phyloP scores from a whole-genome alignment of 1,140 invertebrate genomes.

The Procambarus clarkii region DNA sequence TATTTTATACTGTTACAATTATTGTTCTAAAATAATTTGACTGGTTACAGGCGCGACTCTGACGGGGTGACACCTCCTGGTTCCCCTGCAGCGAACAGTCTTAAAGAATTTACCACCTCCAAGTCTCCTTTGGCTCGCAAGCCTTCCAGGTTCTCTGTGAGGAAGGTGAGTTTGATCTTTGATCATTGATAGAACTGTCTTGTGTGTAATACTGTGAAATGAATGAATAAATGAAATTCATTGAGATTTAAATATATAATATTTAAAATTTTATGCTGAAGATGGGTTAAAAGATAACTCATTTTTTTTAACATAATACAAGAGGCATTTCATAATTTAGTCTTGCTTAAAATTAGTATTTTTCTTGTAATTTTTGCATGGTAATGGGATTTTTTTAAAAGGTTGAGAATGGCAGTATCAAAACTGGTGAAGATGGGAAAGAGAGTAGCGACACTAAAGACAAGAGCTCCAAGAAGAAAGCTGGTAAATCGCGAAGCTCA shows the following conservation, averaged over 20 bases:
- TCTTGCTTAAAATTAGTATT: too few relatives aligned
- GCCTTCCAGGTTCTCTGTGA: slow-evolving; percentile 66
- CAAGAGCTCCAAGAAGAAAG: slow-evolving; percentile 5
- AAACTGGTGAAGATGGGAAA: neutral
- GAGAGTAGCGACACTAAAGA: neutral
- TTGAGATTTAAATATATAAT: too few relatives aligned
- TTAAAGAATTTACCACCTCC: slow-evolving; percentile 60
- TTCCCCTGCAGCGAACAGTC: slow-evolving; percentile 38
- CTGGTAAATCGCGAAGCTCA: neutral
- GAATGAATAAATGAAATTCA: too few relatives aligned
- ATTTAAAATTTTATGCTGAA: too few relatives aligned
- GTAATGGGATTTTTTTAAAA: neutral
- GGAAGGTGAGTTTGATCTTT: slow-evolving; percentile 38
- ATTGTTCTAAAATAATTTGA: neutral
- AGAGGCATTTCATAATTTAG: too few relatives aligned
- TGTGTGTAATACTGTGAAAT: too few relatives aligned
- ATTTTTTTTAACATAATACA: too few relatives aligned
- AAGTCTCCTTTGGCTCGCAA: slow-evolving; percentile 49
- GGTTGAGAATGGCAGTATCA: slow-evolving; percentile 22
- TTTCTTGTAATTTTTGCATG: neutral
- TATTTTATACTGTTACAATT: neutral
- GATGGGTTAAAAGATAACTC: too few relatives aligned
- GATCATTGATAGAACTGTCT: too few relatives aligned
- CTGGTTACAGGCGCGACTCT: slow-evolving; percentile 57
- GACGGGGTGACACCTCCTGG: slow-evolving; percentile 55